Base-by-base conservation (phyloP, 2,888 invertebrate genomes). In the Parelbella ahira region DNA sequence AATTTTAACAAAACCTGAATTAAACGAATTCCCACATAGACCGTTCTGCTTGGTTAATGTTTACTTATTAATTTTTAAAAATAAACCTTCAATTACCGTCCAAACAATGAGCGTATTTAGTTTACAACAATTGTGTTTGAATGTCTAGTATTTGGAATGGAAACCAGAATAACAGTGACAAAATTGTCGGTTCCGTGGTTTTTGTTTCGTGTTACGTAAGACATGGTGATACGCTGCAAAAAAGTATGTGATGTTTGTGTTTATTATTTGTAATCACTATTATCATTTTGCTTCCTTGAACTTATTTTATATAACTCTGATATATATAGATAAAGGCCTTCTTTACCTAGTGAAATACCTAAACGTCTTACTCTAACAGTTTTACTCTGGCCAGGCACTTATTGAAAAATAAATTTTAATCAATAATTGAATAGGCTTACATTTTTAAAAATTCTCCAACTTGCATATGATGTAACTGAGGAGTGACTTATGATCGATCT, bases 181-280 rank as follows among this genome's bases (percentile, higher is more conserved):
- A 53, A 51, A 41, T 37, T 45, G 47, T 50, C 45, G 38, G 57
- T 64, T 64, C 63, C 65, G 56, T 37, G 54, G 55, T 64, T 61
- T 63, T 60, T 62, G 55, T 56, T 37, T 38, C 33, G 47, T 30
- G 45, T 51, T 54, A 52, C 49, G 53, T 55, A 47, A 51, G 36
- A 45, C 42, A 43, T 45, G 47, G 50, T 53, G 44, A 50, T 46
- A 48, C 46, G 15, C 8, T 8, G n/a, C 9, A 28, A 41, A 41
- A 42, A 42, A 27, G n/a, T 11, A 8, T 34, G 41, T 41, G 41
- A 41, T 42, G 28, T 33, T 33, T 41, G 32, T 27, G 41, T 41
- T 19, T 34, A 11, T 23, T 42, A 29, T 36, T 42, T 42, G 15
- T 42, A 42, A 42, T 42, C 34, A 28, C 10, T 34, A n/a, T 34